A percentile compares a stretch with the other conserved stretches of the same genome.
Conservation (phyloP, 2,113 vertebrate genomes). For the Esox niger region DNA sequence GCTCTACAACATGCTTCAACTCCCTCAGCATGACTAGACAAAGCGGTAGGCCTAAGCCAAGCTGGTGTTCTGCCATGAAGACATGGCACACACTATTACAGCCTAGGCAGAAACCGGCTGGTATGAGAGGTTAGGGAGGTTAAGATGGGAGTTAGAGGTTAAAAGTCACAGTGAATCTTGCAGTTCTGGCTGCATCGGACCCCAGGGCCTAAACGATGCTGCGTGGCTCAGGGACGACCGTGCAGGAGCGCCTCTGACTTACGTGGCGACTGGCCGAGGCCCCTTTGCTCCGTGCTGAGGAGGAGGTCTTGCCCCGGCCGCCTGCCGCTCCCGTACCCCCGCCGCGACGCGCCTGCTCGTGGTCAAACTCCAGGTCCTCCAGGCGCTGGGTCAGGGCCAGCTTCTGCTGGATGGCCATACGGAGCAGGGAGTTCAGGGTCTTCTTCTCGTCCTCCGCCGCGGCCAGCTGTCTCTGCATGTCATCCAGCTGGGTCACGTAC, state of each 20-base stretch:
- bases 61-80: not conserved
- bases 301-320: conserved; percentile 73
- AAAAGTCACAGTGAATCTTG: conserved; percentile 25
- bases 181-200: conserved; percentile 37
- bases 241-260: conserved; percentile 80
- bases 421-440: conserved; percentile 73
- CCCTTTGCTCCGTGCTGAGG: conserved; percentile 78
- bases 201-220: conserved; percentile 14
- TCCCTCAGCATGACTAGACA: not conserved
- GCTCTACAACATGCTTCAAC: not conserved
- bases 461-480: conserved; percentile 75
- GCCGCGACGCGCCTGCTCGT: conserved; percentile 88
- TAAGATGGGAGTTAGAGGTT: conserved; percentile 11
- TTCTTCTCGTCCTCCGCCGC: conserved; percentile 79
- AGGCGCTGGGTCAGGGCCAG: conserved; percentile 74
- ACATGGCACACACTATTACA: not conserved
- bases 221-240: conserved; percentile 54
- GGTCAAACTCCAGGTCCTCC: conserved; percentile 81
- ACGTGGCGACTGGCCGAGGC: conserved; percentile 79
- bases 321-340: conserved; percentile 55
- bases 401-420: conserved; percentile 78
- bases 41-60: not conserved
- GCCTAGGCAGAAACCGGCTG: not conserved
- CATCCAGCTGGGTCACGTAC: conserved; percentile 74
- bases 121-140: conserved; percentile 10